phyloP scores from a whole-genome alignment of 2,888 invertebrate genomes.

The Drosophila formosana region DNA sequence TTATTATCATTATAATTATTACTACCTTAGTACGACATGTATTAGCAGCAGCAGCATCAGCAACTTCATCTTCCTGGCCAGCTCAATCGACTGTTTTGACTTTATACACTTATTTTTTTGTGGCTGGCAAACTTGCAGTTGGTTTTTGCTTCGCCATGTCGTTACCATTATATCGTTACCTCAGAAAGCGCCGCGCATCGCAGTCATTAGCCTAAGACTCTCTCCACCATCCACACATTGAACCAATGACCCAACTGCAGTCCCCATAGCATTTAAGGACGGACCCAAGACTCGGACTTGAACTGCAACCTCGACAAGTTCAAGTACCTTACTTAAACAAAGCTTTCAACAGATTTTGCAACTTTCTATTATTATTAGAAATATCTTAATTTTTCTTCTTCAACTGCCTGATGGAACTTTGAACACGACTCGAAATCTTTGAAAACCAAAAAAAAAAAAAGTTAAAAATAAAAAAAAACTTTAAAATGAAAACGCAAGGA shows the following conservation, averaged over 20 bases:
- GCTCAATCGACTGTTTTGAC: slow-evolving; percentile 45
- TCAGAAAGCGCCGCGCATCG: slow-evolving; percentile 48
- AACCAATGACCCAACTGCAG: slow-evolving; percentile 38
- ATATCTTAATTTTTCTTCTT: background rate
- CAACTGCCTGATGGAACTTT: slow-evolving; percentile 45
- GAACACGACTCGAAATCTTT: slow-evolving; percentile 27
- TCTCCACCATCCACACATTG: background rate
- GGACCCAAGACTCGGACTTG: slow-evolving; percentile 25
- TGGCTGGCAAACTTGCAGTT: slow-evolving; percentile 31
- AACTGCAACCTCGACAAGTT: slow-evolving; percentile 17
- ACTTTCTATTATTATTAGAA: background rate
- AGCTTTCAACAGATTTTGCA: slow-evolving; percentile 3
- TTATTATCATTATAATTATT: slow-evolving; percentile 22
- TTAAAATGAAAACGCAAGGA: slow-evolving; percentile 4
- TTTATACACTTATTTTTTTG: background rate
- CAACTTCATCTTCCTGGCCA: slow-evolving; percentile 12
- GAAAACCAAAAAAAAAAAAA: slow-evolving; percentile 16
- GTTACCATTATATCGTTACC: slow-evolving; percentile 54
- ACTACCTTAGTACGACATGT: slow-evolving; percentile 17
- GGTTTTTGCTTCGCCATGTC: slow-evolving; percentile 42
- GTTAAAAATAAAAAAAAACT: background rate
- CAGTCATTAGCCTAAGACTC: slow-evolving; percentile 66
- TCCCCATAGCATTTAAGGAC: slow-evolving; percentile 29
- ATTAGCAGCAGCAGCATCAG: slow-evolving; percentile 10
- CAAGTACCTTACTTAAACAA: slow-evolving; percentile 20